Evolutionary conservation across 2,797 vertebrate species (phyloP).

Genomic region (Ctenopoma multispine): DNA sequence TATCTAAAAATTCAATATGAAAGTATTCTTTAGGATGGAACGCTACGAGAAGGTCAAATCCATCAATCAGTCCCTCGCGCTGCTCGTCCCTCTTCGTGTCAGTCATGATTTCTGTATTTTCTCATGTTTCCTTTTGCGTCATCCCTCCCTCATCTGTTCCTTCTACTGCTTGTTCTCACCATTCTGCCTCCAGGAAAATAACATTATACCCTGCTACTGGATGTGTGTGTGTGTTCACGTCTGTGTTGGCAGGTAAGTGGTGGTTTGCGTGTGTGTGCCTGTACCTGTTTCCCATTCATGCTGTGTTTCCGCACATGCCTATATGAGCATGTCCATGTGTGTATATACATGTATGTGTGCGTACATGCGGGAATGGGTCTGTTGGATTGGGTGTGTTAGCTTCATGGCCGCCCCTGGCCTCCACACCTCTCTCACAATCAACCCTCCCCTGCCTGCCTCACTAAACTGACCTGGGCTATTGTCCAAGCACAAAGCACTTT

Average conservation of each 20-base stretch:
- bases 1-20: constrained; percentile 19
- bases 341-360: neutral
- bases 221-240: constrained; percentile 1
- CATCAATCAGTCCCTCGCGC: constrained; percentile 33
- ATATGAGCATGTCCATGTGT: constrained; percentile 7
- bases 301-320: constrained; percentile 18
- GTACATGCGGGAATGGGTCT: neutral
- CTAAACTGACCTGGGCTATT: constrained; percentile 71
- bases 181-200: constrained; percentile 59
- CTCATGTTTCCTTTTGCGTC: constrained; percentile 23
- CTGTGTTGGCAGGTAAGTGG: neutral
- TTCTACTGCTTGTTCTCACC: constrained; percentile 30
- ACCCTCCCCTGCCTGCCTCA: constrained; percentile 44
- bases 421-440: constrained; percentile 55
- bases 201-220: constrained; percentile 58
- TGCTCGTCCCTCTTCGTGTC: constrained; percentile 19
- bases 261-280: constrained; percentile 25
- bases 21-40: constrained; percentile 32
- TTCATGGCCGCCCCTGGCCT: constrained; percentile 51
- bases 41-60: constrained; percentile 53
- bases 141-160: constrained; percentile 30
- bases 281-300: constrained; percentile 46
- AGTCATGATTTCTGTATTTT: constrained; percentile 35
- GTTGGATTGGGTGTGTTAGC: constrained; percentile 38
- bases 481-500: constrained; percentile 71